Conservation (phyloP, 2,113 vertebrate species). For the Lanius ludovicianus region DNA sequence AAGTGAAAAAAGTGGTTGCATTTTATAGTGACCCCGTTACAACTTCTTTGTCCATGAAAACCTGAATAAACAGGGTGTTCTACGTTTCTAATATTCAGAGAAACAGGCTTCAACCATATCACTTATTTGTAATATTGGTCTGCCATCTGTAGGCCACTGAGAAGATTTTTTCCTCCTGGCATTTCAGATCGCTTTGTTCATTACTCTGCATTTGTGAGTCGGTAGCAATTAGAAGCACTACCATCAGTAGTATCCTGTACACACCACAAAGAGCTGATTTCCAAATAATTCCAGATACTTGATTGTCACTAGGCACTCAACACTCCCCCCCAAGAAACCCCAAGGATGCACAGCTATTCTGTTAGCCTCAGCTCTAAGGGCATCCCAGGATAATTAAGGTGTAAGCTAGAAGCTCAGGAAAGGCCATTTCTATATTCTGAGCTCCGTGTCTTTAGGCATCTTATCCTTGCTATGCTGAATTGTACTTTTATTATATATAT, state of each 20-base stretch:
- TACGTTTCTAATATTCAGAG: not conserved
- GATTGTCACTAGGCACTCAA: not conserved
- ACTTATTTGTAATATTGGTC: slow-evolving; percentile 44
- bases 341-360: not conserved
- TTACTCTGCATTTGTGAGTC: not conserved
- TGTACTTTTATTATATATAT: not conserved
- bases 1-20: not conserved
- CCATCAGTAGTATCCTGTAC: not conserved
- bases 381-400: not conserved
- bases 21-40: not conserved
- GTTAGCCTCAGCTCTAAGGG: not conserved
- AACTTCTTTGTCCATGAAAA: not conserved
- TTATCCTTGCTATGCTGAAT: not conserved
- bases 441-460: not conserved
- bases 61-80: not conserved
- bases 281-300: not conserved
- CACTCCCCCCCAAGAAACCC: not conserved
- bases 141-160: slow-evolving; percentile 65
- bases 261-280: not conserved
- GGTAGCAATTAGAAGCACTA: not conserved
- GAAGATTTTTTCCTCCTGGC: slow-evolving; percentile 12
- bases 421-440: not conserved
- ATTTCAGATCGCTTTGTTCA: not conserved
- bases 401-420: not conserved
- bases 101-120: not conserved